Evolutionary conservation across 2,888 invertebrate species (phyloP).

Genomic region (Drosophila histrio): DNA sequence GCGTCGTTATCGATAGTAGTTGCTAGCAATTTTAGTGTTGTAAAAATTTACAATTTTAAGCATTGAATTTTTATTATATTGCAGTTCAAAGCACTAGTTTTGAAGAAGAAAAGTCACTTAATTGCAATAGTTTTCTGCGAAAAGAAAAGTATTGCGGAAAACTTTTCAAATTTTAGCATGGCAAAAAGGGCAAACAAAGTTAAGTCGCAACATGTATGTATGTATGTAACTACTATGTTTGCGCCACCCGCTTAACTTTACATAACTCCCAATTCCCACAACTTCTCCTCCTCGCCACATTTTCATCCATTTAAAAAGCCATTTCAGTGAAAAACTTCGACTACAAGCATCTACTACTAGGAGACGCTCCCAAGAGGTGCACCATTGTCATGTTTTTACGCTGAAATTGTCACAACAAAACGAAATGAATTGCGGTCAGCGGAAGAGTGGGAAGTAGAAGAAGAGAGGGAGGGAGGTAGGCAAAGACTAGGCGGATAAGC

Average conservation of each 20-base stretch:
- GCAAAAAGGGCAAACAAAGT: slow-evolving; percentile 8
- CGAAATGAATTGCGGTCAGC: slow-evolving; percentile 66
- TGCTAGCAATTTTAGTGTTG: neutral
- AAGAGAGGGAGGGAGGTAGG: neutral
- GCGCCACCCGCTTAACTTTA: slow-evolving; percentile 28
- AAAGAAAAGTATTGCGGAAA: slow-evolving; percentile 8
- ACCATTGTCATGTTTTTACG: slow-evolving; percentile 64
- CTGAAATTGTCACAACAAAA: slow-evolving; percentile 76
- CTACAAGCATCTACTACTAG: neutral
- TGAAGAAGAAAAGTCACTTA: slow-evolving; percentile 5
- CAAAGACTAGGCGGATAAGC: slow-evolving; percentile 9
- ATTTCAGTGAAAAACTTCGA: slow-evolving; percentile 19
- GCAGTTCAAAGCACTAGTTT: neutral
- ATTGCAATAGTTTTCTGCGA: slow-evolving; percentile 21
- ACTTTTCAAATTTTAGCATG: slow-evolving; percentile 38
- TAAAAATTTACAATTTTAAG: neutral
- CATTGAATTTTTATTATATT: neutral
- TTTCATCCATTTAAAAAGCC: slow-evolving; percentile 25
- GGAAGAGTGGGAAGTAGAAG: slow-evolving; percentile 9
- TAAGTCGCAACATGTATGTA: slow-evolving; percentile 18
- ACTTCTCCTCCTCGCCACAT: neutral
- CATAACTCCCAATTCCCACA: slow-evolving; percentile 12
- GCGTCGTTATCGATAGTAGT: neutral
- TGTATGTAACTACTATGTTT: too few relatives aligned
- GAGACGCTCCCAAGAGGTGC: slow-evolving; percentile 17